A percentile compares a stretch with the other conserved stretches of the same genome.
Conservation (phyloP, 2,113 vertebrate genomes). For the Anguilla japonica region DNA sequence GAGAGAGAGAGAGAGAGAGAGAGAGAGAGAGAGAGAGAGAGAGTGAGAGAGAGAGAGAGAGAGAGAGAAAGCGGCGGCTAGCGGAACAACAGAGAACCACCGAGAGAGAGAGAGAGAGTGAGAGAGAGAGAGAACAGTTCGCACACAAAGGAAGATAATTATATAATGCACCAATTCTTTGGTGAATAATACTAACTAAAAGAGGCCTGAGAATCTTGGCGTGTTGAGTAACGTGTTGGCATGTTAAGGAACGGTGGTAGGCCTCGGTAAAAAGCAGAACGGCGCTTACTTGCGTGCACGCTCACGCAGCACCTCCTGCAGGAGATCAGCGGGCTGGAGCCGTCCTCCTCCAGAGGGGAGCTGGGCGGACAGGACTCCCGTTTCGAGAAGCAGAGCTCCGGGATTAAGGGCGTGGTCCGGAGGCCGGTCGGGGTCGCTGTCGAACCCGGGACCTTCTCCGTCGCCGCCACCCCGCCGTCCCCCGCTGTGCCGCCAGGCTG, state of each 20-base stretch:
- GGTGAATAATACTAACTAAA: not conserved
- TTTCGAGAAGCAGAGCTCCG: slow-evolving; percentile 95
- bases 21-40: not conserved
- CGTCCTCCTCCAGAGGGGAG: slow-evolving; percentile 87
- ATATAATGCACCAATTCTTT: not conserved
- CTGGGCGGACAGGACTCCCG: slow-evolving; percentile 84
- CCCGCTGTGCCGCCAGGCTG: slow-evolving; percentile 79
- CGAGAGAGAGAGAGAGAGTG: not conserved
- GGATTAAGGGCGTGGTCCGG: slow-evolving; percentile 85
- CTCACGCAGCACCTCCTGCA: slow-evolving; percentile 84
- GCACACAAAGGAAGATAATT: not conserved
- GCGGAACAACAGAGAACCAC: not conserved
- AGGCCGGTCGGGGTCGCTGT: slow-evolving; percentile 28
- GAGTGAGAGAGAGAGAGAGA: not conserved
- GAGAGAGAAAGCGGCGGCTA: not conserved
- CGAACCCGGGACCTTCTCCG: not conserved
- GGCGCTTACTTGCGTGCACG: slow-evolving; percentile 92
- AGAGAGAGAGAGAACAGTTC: not conserved
- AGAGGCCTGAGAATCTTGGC: not conserved
- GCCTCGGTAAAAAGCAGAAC: not conserved
- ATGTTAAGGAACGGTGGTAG: not conserved
- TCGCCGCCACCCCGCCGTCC: slow-evolving; percentile 37
- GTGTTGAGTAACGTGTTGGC: not conserved
- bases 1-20: not conserved
- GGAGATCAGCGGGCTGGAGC: slow-evolving; percentile 86